Evolutionary conservation across 2,888 invertebrate species (phyloP), one percentile per base, ranked within the genome.

Genomic region (Tinea semifulvella): DNA sequence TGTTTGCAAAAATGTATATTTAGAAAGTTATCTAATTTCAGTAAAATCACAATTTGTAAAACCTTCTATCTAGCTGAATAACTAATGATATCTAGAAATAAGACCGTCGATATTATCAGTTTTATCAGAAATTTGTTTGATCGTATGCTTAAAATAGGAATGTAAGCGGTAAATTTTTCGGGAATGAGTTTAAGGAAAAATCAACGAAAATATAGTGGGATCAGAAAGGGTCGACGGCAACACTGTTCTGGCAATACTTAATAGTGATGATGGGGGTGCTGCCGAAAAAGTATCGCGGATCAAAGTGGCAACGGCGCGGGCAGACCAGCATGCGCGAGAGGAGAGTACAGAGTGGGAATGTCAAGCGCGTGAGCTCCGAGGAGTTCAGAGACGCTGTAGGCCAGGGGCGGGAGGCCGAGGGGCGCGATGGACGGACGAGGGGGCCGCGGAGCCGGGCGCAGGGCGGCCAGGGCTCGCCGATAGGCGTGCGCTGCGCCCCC

Each of bases 341-440:
- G 81, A 18, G 84, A 83, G 53, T 88, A 85, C 43, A 89, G 83
- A 46, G 89, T 83, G 48, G 87, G 85, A 60, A 91, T 87, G 64
- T 92, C 92, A 43, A 92, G 84, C 10, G 90, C 84, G 49, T 85
- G 86, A 42, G 80, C 77, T 35, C 90, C 90, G 46, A 93, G 82
- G 52, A 65, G 73, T 48, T 79, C 80, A 74, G 87, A 58, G 64
- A 82, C 62, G 63, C 83, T 68, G 81, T 79, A 67, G 56, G 75
- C 59, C 56, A 79, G 72, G 25, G 82, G 76, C 4, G 79, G 76
- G 43, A 76, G 62, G 45, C 70, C 54, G 52, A 73, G 68, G 31
- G 73, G 66, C 46, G 71, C 60, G 54, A 83, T 66, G 50, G 79
- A 52, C 45, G 74, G 65, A 51, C 75, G 67, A 51, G 63, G 54